Base-by-base conservation (phyloP, 2,888 invertebrate genomes). In the Therioaphis trifolii region DNA sequence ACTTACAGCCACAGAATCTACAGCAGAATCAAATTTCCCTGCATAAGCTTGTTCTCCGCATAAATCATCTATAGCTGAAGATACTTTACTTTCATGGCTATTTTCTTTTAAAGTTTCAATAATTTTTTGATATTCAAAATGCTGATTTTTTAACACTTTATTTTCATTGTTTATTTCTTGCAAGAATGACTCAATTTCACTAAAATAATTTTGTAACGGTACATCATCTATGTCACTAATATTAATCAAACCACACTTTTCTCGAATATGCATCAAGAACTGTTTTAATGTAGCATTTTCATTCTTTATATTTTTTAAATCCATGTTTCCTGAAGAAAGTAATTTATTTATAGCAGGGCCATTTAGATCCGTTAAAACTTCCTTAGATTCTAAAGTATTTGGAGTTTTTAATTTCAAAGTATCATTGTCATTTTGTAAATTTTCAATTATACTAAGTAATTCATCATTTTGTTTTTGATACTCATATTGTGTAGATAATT, bases 341-440 rank as follows among this genome's bases (percentile, higher is more conserved):
- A 78, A 24, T 35, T 7, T 35, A 9, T 68, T 21, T 11, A 52
- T 7, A 9, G 14, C 18, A n/a, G 40, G 14, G 12, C 68, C 78
- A 55, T 69, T 52, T 55, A 78, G 40, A 55, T 78, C 78, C 12
- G 78, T 78, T 40, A 68, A 40, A 27, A 68, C 78, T 68, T 78
- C 68, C 55, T 78, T 78, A 15, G 24, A 68, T n/a, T 40, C 68
- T 1, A 43, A 0, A 24, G 15, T 18, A 24, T 15, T 18, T 40
- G 68, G 35, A 66, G 77, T 52, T 27, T 79, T 69, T n/a, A 27
- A 69, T 55, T 43, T 40, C n/a, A 79, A 27, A 1, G 12, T 27
- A 27, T 24, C 14, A 55, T 78, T 78, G n/a, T 79, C 78, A 69
- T 69, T 40, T 78, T 68, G 35, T 68, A 78, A 55, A 12, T 68